Percentiles rank a stretch among this genome's conserved stretches.
phyloP scores from a whole-genome alignment of 1,140 invertebrate species.

The Metaphire vulgaris region DNA sequence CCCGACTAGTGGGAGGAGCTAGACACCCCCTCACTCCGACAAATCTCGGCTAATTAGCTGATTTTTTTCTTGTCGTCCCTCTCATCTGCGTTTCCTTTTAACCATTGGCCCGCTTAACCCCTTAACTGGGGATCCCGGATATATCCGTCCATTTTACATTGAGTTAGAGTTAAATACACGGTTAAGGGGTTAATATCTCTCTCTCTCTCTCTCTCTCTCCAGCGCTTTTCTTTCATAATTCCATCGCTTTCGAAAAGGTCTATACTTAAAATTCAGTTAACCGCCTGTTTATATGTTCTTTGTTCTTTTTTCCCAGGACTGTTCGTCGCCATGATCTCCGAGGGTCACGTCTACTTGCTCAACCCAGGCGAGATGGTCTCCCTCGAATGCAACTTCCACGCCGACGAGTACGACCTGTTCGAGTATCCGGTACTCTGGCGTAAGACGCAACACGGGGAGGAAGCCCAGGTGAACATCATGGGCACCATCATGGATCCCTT shows the following conservation, averaged over 20 bases:
- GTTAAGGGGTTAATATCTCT: too few relatives aligned
- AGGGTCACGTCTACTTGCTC: not conserved
- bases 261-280: not conserved
- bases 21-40: too few relatives aligned
- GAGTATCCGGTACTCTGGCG: not conserved
- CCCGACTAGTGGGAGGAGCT: too few relatives aligned
- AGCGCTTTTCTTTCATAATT: not conserved
- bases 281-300: not conserved
- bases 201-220: too few relatives aligned
- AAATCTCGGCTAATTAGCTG: too few relatives aligned
- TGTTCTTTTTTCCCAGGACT: not conserved
- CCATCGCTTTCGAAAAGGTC: not conserved
- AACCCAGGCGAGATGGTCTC: not conserved
- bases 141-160: not conserved
- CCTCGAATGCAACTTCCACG: constrained; percentile 11
- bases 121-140: too few relatives aligned
- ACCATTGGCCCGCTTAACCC: too few relatives aligned
- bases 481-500: constrained; percentile 7
- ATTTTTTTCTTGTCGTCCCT: too few relatives aligned
- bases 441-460: not conserved
- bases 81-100: too few relatives aligned
- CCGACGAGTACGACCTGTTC: constrained; percentile 10
- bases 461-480: constrained; percentile 13
- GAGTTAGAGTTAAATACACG: too few relatives aligned
- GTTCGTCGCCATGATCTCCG: not conserved